A percentile compares a stretch with the other conserved stretches of the same genome.
phyloP scores from a whole-genome alignment of 2,797 vertebrate species.

The Ibycter americanus region DNA sequence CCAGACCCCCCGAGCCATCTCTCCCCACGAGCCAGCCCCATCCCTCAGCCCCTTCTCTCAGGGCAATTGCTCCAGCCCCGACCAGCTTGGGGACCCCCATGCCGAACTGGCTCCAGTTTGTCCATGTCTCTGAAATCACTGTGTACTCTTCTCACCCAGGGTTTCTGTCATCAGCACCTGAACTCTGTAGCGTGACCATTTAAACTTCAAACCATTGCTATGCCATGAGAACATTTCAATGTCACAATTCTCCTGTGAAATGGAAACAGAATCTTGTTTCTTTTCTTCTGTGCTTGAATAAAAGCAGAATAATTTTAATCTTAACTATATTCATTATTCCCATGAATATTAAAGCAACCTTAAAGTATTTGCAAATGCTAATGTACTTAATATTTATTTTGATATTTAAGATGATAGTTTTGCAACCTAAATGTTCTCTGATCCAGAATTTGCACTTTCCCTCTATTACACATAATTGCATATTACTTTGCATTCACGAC shows the following conservation, averaged over 20 bases:
- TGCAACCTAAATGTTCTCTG: neutral
- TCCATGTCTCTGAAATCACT: neutral
- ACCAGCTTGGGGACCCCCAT: fast-evolving
- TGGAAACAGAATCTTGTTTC: neutral
- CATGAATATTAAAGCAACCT: neutral
- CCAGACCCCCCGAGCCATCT: too few species aligned
- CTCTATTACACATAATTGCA: neutral
- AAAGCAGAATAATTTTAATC: neutral
- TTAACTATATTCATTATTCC: neutral
- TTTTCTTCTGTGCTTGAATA: neutral
- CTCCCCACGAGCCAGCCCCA: neutral
- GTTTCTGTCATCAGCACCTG: neutral
- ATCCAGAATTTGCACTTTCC: conserved; percentile 22
- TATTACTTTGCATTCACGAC: neutral
- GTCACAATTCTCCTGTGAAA: neutral
- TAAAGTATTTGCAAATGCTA: neutral
- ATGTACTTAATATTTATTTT: conserved; percentile 35
- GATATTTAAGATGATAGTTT: neutral
- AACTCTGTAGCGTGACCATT: fast-evolving
- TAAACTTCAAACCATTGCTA: neutral
- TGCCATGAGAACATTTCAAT: fast-evolving
- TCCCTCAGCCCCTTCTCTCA: neutral
- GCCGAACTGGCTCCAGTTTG: neutral
- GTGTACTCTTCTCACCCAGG: neutral
- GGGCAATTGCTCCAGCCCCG: neutral